These are phyloP conservation scores for Drosophila arawakana DNA, from an alignment of 1,140 invertebrate genomes.

Conservation along the genomic window DNA sequence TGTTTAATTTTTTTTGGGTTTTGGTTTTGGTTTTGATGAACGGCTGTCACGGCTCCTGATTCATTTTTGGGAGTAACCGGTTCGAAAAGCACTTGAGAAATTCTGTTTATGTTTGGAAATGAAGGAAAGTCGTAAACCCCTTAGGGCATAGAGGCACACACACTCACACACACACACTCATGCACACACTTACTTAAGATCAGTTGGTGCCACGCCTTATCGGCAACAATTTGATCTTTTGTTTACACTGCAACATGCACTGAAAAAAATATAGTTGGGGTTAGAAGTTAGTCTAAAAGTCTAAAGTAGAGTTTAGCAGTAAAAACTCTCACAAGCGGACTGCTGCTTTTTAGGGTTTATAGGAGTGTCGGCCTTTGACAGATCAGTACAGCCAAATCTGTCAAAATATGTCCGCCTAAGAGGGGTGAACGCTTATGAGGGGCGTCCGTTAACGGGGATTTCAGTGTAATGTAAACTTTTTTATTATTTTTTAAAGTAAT, in stretches of 20 bases:
- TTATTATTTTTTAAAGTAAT: too few relatives aligned
- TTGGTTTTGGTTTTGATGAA: conserved; percentile 24
- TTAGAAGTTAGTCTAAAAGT: too few relatives aligned
- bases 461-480: too few relatives aligned
- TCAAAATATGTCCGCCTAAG: too few relatives aligned
- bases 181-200: conserved; percentile 18
- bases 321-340: too few relatives aligned
- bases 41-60: conserved; percentile 40
- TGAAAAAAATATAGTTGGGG: too few relatives aligned
- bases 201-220: conserved; percentile 60
- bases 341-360: too few relatives aligned
- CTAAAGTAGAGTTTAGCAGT: too few relatives aligned
- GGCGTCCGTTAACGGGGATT: too few relatives aligned
- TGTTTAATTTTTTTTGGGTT: not conserved
- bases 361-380: too few relatives aligned
- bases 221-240: conserved; percentile 61
- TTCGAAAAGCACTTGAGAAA: conserved; percentile 25
- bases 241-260: conserved; percentile 52
- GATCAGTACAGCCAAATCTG: too few relatives aligned
- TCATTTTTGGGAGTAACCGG: conserved; percentile 32
- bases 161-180: not conserved
- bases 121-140: conserved; percentile 26
- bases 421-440: too few relatives aligned
- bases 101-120: not conserved
- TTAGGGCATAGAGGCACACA: not conserved